These are phyloP conservation scores for Enteromius unitaeniatus DNA, from an alignment of 2,797 vertebrate species.

Conservation along the genomic window DNA sequence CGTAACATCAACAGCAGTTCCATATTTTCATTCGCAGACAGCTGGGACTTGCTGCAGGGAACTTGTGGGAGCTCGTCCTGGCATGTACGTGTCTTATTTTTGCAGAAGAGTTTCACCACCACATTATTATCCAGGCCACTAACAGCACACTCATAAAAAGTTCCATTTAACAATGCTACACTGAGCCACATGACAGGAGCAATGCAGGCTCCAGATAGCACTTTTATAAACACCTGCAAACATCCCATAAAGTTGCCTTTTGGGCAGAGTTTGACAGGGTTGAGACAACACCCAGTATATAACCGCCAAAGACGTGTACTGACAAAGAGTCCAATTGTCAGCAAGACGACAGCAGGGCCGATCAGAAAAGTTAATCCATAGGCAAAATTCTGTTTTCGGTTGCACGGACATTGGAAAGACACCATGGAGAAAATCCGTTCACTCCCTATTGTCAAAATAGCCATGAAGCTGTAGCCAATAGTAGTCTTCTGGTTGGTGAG, in stretches of 20 bases:
- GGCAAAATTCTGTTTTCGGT: conserved; percentile 80
- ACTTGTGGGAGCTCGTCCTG: conserved; percentile 81
- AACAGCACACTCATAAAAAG: conserved; percentile 92
- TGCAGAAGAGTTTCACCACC: conserved; percentile 81
- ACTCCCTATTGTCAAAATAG: conserved; percentile 87
- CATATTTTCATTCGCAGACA: conserved; percentile 74
- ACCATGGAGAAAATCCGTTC: conserved; percentile 89
- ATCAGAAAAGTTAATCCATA: conserved; percentile 89
- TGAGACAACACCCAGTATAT: conserved; percentile 90
- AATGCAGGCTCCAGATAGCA: conserved; percentile 82
- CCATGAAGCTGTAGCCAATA: conserved; percentile 92
- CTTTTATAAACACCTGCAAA: conserved; percentile 73
- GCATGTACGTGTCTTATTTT: conserved; percentile 81
- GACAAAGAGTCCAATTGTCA: conserved; percentile 85
- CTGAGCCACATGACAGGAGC: conserved; percentile 93
- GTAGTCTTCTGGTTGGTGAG: conserved; percentile 85
- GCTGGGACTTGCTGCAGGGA: conserved; percentile 81
- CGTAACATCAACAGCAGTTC: conserved; percentile 87
- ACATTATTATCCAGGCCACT: conserved; percentile 82
- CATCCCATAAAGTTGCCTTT: conserved; percentile 76
- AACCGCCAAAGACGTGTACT: conserved; percentile 86
- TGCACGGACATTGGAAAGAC: conserved; percentile 93
- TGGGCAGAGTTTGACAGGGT: conserved; percentile 86
- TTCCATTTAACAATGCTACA: conserved; percentile 91
- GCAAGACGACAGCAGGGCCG: conserved; percentile 85